phyloP scores from a whole-genome alignment of 2,797 vertebrate genomes.

The Sarcophilus harrisii region DNA sequence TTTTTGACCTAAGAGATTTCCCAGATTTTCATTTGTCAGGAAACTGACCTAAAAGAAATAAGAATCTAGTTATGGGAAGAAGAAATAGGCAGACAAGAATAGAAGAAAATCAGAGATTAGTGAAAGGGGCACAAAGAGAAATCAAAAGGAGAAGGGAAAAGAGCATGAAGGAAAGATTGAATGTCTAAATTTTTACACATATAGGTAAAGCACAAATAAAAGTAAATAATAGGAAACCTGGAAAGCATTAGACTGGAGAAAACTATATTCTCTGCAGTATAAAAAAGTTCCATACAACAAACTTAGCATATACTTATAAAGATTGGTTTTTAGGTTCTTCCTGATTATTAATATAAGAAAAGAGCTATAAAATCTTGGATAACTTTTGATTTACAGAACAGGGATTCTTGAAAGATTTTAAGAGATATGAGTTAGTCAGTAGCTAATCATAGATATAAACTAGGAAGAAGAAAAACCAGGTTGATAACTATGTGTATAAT shows the following conservation, averaged over 20 bases:
- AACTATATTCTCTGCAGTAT: neutral
- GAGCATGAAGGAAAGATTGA: slow-evolving; percentile 4
- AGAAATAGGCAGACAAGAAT: neutral
- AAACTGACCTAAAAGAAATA: neutral
- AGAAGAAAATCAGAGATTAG: neutral
- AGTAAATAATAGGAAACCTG: neutral
- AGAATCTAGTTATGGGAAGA: neutral
- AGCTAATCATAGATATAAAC: neutral
- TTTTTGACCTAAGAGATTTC: too few species aligned
- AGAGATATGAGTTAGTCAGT: neutral
- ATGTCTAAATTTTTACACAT: neutral
- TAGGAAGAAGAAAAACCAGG: neutral
- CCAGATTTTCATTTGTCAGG: too few species aligned
- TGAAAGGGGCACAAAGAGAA: neutral
- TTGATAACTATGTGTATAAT: neutral
- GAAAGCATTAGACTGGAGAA: neutral
- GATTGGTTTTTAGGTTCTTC: neutral
- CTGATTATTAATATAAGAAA: neutral
- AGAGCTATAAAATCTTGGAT: neutral
- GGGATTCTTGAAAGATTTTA: neutral
- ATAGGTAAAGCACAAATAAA: neutral
- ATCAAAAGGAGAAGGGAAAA: slow-evolving; percentile 15
- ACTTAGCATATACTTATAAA: neutral
- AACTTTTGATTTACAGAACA: neutral
- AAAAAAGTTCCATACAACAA: neutral